A percentile compares a stretch with the other conserved stretches of the same genome.
Conservation (phyloP, 2,888 invertebrate species). For the Fragum whitleyi region DNA sequence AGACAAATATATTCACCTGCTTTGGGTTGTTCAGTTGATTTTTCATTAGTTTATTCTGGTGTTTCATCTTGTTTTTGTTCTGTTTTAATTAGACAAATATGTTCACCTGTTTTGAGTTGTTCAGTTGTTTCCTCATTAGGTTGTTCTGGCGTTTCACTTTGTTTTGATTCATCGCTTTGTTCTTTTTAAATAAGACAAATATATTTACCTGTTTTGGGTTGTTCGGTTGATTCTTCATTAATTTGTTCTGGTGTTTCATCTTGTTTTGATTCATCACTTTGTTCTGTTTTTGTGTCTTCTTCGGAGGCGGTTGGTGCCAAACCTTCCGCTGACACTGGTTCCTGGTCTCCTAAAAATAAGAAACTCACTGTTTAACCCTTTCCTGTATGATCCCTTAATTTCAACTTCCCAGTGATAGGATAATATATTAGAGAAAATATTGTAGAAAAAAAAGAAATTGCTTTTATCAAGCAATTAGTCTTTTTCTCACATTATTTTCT, state of each 20-base stretch:
- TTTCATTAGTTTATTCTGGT: no score
- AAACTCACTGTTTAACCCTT: background rate
- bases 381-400: no score
- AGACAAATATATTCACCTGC: no score
- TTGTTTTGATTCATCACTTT: conserved; percentile 7
- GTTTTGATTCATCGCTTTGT: conserved; percentile 12
- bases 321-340: background rate
- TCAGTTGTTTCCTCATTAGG: no score
- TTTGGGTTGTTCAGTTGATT: no score
- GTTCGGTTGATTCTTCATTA: background rate
- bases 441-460: conserved; percentile 4
- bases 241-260: background rate
- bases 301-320: conserved; percentile 17
- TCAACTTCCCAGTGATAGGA: no score
- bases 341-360: conserved; percentile 16
- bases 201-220: background rate
- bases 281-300: conserved; percentile 18
- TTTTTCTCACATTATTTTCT: conserved; percentile 13
- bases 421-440: no score
- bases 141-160: no score
- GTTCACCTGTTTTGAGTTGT: no score
- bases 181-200: no score
- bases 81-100: no score
- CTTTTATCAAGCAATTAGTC: background rate
- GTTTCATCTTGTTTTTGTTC: no score